Evolutionary conservation across 2,113 vertebrate genomes (phyloP).

Genomic region (Zapornia atra): DNA sequence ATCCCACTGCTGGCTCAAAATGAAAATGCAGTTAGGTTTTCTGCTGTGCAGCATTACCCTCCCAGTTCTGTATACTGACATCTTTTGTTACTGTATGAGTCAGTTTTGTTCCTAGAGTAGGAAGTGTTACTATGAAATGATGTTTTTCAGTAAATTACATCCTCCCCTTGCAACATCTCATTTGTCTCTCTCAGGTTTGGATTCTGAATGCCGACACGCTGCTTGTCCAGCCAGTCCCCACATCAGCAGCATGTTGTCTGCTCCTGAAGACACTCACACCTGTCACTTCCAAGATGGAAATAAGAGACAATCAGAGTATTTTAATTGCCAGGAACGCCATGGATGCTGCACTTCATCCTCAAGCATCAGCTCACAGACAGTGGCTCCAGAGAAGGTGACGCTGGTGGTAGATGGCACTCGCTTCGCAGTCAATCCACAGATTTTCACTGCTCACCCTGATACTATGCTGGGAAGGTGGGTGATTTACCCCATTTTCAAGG

Average conservation of each 20-base stretch:
- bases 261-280: slow-evolving; percentile 61
- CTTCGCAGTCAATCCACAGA: slow-evolving; percentile 83
- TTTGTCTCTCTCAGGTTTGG: neutral
- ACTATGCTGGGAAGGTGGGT: slow-evolving; percentile 84
- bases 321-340: slow-evolving; percentile 65
- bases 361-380: slow-evolving; percentile 47
- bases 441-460: slow-evolving; percentile 84
- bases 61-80: neutral
- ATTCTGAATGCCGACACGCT: slow-evolving; percentile 22
- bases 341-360: slow-evolving; percentile 50
- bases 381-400: slow-evolving; percentile 77
- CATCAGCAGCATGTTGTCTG: slow-evolving; percentile 20
- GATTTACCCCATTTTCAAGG: neutral
- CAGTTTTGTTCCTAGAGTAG: neutral
- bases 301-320: slow-evolving; percentile 72
- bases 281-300: slow-evolving; percentile 66
- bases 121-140: neutral
- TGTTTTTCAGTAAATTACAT: neutral
- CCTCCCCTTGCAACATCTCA: neutral
- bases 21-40: neutral
- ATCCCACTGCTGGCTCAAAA: neutral
- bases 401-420: slow-evolving; percentile 83
- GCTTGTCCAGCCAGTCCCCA: slow-evolving; percentile 36
- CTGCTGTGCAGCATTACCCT: neutral
- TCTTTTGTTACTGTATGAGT: neutral